These are phyloP conservation scores for Urocolius indicus DNA, from an alignment of 2,113 vertebrate species.

Conservation along the genomic window DNA sequence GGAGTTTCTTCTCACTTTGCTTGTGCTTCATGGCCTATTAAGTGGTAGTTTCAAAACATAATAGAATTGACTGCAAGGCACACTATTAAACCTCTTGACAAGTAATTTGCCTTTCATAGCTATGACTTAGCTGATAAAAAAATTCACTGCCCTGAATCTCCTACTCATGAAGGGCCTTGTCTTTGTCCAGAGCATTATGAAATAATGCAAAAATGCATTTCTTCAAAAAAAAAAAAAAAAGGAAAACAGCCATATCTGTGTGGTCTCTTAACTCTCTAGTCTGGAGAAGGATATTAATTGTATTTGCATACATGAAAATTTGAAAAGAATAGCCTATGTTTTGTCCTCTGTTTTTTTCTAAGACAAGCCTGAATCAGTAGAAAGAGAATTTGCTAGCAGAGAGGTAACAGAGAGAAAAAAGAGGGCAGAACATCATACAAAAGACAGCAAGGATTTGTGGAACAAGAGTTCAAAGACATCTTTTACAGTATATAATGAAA, in stretches of 20 bases:
- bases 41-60: background rate
- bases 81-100: background rate
- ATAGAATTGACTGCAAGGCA: background rate
- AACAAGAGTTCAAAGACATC: background rate
- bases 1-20: background rate
- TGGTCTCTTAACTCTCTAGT: background rate
- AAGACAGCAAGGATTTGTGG: background rate
- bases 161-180: background rate
- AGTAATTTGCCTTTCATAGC: background rate
- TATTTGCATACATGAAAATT: background rate
- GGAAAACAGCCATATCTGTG: background rate
- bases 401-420: background rate
- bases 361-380: background rate
- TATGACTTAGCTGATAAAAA: background rate
- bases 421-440: background rate
- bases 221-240: background rate
- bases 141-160: background rate
- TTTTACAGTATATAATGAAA: background rate
- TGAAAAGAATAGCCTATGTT: background rate
- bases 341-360: background rate
- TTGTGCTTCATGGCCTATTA: background rate
- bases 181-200: background rate
- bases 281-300: background rate
- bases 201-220: background rate
- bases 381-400: background rate